A percentile compares a stretch with the other conserved stretches of the same genome.
These are phyloP conservation scores for Cheirogaleus major DNA, from an alignment of 2,797 vertebrate genomes.

Conservation along the genomic window DNA sequence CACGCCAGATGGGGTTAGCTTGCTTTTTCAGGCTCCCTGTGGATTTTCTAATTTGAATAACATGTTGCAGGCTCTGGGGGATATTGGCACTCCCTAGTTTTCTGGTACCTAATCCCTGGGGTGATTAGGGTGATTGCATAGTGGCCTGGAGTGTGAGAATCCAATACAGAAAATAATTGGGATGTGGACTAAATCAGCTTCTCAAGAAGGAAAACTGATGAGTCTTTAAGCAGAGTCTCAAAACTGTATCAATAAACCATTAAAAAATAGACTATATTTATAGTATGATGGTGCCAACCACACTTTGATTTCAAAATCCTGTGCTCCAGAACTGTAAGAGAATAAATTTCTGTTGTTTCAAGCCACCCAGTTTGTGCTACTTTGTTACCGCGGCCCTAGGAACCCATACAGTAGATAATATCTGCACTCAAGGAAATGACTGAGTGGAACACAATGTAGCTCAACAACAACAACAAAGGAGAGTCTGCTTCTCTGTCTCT, in stretches of 20 bases:
- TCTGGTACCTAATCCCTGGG: background rate
- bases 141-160: background rate
- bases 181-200: background rate
- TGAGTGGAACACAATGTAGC: background rate
- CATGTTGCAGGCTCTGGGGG: background rate
- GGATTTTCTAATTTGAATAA: background rate
- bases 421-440: background rate
- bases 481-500: background rate
- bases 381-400: background rate
- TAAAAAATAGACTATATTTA: background rate
- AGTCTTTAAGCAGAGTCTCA: background rate
- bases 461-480: background rate
- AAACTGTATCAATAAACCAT: background rate
- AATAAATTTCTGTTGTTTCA: background rate
- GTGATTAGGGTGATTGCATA: background rate
- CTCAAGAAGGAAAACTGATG: background rate
- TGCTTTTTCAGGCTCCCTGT: background rate
- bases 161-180: background rate
- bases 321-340: background rate
- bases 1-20: background rate
- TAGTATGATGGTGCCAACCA: too few relatives aligned
- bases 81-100: background rate
- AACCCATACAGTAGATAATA: background rate
- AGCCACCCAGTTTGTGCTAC: background rate
- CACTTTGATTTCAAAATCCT: background rate